A percentile compares a stretch with the other conserved stretches of the same genome.
These are phyloP conservation scores for Upupa epops DNA, from an alignment of 2,113 vertebrate species.

Conservation along the genomic window DNA sequence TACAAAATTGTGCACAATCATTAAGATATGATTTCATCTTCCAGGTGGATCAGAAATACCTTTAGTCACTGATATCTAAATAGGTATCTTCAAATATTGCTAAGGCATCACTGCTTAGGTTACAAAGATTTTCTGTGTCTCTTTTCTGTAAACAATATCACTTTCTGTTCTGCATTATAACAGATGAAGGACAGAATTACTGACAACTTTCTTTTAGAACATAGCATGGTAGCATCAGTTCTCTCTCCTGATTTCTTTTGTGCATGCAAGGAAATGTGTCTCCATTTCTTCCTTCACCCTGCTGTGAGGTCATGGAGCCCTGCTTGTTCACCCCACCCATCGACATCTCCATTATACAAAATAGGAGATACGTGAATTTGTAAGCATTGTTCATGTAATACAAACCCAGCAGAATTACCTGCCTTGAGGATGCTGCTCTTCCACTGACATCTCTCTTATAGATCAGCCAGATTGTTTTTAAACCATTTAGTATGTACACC, in stretches of 20 bases:
- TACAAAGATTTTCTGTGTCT: neutral
- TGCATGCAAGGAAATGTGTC: neutral
- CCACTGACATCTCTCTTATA: neutral
- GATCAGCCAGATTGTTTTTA: neutral
- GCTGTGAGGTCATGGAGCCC: neutral
- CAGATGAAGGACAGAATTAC: neutral
- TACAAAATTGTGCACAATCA: neutral
- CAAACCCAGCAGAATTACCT: neutral
- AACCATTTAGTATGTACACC: neutral
- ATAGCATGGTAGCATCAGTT: neutral
- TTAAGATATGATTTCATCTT: neutral
- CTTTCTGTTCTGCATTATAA: neutral
- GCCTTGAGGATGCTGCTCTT: neutral
- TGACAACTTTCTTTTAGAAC: neutral
- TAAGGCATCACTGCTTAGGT: neutral
- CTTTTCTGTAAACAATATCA: neutral
- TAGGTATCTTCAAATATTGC: neutral
- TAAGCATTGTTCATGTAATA: neutral
- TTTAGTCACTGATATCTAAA: neutral
- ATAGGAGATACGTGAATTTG: neutral
- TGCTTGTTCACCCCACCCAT: neutral
- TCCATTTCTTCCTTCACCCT: neutral
- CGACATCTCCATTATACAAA: neutral
- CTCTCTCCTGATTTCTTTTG: neutral
- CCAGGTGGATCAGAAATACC: neutral